Evolutionary conservation across 2,888 invertebrate species (phyloP), one percentile per base, ranked within the genome.

Genomic region (Drosophila aldrichi): DNA sequence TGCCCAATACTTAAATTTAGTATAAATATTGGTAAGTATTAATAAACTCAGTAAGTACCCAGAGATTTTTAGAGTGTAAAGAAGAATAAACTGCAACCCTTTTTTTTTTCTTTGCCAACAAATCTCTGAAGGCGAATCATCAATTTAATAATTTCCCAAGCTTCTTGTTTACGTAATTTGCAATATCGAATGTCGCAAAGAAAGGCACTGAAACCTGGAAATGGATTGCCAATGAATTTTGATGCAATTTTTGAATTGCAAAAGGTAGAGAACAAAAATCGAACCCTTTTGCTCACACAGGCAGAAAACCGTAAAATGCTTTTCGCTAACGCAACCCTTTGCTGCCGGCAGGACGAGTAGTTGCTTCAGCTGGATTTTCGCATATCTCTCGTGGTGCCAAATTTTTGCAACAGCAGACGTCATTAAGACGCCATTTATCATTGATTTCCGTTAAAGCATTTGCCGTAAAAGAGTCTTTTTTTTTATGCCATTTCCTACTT

Each of bases 111-210:
- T 22, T 38, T 57, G 25, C 41, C 54, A 46, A 64, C 52, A 57
- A 43, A 57, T 34, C 48, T 20, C 32, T 34, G 22, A 64, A 75
- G 60, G 58, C 72, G 64, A 65, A 73, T 68, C 46, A 55, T 34
- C 68, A 87, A 81, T 81, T 86, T 87, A 77, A 76, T 75, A 81
- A 89, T 84, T 87, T 87, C 88, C 83, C 89, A 89, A 72, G 80
- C 70, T 60, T 59, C 60, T 65, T 88, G 83, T 79, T 89, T 82
- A 79, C 74, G 76, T 85, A 89, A 87, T 89, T 89, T 79, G 73
- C 80, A 69, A 76, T 84, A 87, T 89, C 86, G 61, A 82, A 89
- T 87, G 70, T 87, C 86, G 69, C 65, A 55, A 64, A 78, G 76
- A 58, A 71, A 63, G 74, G 62, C 65, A 80, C 72, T 76, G 58